Conservation (phyloP, 2,888 invertebrate genomes). For the Drosophila dives region DNA sequence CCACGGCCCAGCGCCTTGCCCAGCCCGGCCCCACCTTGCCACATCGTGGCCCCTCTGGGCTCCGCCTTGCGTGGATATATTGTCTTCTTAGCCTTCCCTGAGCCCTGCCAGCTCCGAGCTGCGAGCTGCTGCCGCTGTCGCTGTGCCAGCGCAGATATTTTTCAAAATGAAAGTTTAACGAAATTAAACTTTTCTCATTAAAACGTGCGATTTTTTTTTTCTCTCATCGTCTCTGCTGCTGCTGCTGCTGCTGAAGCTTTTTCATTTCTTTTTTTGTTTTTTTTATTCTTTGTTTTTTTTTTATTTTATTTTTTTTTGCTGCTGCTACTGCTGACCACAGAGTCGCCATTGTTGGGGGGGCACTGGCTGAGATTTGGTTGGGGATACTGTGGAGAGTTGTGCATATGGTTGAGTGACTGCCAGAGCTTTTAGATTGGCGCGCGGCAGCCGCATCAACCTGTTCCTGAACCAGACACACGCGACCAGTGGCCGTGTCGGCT, state of each 20-base stretch:
- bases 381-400: slow-evolving; percentile 61
- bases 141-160: slow-evolving; percentile 72
- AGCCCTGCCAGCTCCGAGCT: slow-evolving; percentile 26
- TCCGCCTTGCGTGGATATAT: slow-evolving; percentile 17
- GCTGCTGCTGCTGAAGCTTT: slow-evolving; percentile 26
- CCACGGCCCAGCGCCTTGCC: slow-evolving; percentile 47
- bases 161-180: slow-evolving; percentile 82
- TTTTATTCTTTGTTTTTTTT: slow-evolving; percentile 11
- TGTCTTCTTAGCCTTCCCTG: slow-evolving; percentile 37
- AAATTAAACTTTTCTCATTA: slow-evolving; percentile 84
- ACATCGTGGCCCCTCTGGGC: no score
- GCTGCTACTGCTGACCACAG: slow-evolving; percentile 71
- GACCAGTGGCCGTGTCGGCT: slow-evolving; percentile 28
- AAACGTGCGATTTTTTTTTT: slow-evolving; percentile 78
- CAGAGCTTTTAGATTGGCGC: slow-evolving; percentile 29
- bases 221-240: slow-evolving; percentile 14
- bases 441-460: slow-evolving; percentile 46
- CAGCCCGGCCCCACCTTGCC: slow-evolving; percentile 1
- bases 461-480: slow-evolving; percentile 50
- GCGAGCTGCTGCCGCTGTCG: slow-evolving; percentile 18
- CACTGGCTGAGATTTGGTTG: slow-evolving; percentile 57
- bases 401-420: slow-evolving; percentile 71
- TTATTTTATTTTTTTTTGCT: slow-evolving; percentile 30
- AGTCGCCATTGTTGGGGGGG: slow-evolving; percentile 63
- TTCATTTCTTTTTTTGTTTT: slow-evolving; percentile 22